These are phyloP conservation scores for Labeo rohita DNA, from an alignment of 2,113 vertebrate species.

Conservation along the genomic window DNA sequence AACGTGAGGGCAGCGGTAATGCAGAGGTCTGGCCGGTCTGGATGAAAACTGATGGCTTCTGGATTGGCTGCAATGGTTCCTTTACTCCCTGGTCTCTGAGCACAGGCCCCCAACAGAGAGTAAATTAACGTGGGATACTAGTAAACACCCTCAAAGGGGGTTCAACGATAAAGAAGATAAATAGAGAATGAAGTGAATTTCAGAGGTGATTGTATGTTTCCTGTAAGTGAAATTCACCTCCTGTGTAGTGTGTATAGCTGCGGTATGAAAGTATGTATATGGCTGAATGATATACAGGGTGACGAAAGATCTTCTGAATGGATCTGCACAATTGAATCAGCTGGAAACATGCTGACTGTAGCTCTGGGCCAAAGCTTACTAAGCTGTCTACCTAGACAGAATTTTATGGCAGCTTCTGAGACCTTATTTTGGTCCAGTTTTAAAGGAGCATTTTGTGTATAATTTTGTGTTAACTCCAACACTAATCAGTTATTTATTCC, in stretches of 20 bases:
- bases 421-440: neutral
- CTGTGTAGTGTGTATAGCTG: neutral
- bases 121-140: constrained; percentile 48
- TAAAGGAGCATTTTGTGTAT: neutral
- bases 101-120: constrained; percentile 14
- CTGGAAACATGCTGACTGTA: neutral
- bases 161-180: constrained; percentile 13
- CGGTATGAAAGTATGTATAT: neutral
- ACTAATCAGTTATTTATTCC: too few relatives aligned
- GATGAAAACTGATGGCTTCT: constrained; percentile 89
- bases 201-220: neutral
- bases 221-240: constrained; percentile 11
- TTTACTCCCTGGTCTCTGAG: constrained; percentile 28
- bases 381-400: neutral
- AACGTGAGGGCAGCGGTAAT: constrained; percentile 52
- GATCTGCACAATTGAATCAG: neutral
- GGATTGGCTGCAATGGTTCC: constrained; percentile 76
- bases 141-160: constrained; percentile 24
- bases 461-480: neutral
- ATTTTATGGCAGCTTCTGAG: neutral
- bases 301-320: neutral
- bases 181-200: constrained; percentile 12
- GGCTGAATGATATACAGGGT: neutral
- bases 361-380: neutral
- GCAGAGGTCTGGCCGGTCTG: constrained; percentile 66